A percentile compares a stretch with the other conserved stretches of the same genome.
Conservation (phyloP, 2,888 invertebrate species). For the Lepas anatifera region DNA sequence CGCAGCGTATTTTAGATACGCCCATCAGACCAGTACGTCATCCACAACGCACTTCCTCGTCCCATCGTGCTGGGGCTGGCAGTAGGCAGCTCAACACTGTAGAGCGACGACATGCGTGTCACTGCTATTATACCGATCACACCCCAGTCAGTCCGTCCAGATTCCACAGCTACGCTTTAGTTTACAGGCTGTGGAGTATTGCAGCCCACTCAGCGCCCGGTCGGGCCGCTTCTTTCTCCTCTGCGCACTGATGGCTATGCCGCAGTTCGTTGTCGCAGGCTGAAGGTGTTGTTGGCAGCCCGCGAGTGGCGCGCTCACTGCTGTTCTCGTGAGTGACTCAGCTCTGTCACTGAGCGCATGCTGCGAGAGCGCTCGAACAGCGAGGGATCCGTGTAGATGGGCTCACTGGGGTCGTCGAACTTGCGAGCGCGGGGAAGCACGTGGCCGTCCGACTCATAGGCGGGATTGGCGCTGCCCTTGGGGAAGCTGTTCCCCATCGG, state of each 20-base stretch:
- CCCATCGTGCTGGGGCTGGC: too few species aligned
- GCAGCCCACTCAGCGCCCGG: neutral
- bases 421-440: conserved; percentile 13
- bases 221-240: neutral
- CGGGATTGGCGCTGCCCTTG: conserved; percentile 7
- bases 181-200: too few species aligned
- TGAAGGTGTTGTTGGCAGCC: neutral
- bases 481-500: neutral
- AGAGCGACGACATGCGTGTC: too few species aligned
- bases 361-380: conserved; percentile 74
- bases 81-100: too few species aligned
- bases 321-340: neutral
- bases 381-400: conserved; percentile 84
- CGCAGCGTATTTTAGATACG: neutral
- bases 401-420: conserved; percentile 65
- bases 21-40: neutral
- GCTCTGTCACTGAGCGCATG: neutral
- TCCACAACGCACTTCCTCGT: too few species aligned
- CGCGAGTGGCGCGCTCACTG: neutral
- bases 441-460: neutral
- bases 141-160: too few species aligned
- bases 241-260: neutral
- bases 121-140: too few species aligned
- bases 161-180: too few species aligned
- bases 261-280: neutral